Base-by-base conservation (phyloP, 1,140 invertebrate genomes). In the Diabrotica undecimpunctata region DNA sequence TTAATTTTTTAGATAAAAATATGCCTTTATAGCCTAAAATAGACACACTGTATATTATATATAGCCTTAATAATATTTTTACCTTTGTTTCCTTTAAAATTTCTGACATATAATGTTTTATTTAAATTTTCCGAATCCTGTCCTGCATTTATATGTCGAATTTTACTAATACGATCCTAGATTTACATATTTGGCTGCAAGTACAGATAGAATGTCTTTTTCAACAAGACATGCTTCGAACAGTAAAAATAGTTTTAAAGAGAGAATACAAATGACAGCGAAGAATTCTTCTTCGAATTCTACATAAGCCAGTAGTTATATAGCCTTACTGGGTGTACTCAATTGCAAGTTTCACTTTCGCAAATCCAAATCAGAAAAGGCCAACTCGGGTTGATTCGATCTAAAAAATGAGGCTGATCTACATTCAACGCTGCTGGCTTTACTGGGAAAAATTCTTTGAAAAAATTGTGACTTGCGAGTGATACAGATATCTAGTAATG, bases 241-340 rank as follows among this genome's bases (percentile, higher is more conserved):
- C 39, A 38, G 11, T 57, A 38, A 14, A 55, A 59, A 59, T 59
- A 59, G 39, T 39, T 59, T 59, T 38, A 59, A 41, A 59, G 46
- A 7, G 14, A 38, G 57, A 59, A 41, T 38, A 46, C 57, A 12
- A 25, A 25, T 25, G 25, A 25, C 25, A 59, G 46, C 37, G 39
- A 39, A 59, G 57, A 46, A 59, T 59, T 59, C 38, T 59, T 59
- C 57, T 39, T 41, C 57, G 57, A 25, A 59, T 55, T 55, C 57
- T 41, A 39, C 36, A n/a, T 12, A 13, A 12, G 14, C 6, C 37
- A 12, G 38, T 10, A 14, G 36, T 3, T 35, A 10, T 36, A 36
- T 38, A 41, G 13, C 57, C 57, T 41, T 59, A 59, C 57, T 50
- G 35, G 57, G 57, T 36, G 6, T 59, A 11, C 25, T 2, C n/a